Percentiles rank a stretch among this genome's conserved stretches.
Evolutionary conservation across 1,140 invertebrate species (phyloP).

Genomic region (Trachymyrmex septentrionalis): DNA sequence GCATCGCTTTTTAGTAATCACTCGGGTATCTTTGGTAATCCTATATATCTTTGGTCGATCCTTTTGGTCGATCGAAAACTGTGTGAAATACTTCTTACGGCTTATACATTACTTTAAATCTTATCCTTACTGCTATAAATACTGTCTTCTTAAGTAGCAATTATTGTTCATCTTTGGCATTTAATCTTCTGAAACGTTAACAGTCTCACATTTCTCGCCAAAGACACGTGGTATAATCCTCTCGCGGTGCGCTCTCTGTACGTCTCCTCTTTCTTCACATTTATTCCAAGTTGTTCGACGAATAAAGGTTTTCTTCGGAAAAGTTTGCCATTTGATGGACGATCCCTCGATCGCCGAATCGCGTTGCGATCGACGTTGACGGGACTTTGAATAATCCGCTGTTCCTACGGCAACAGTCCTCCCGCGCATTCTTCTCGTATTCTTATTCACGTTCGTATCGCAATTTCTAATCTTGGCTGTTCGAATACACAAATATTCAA

Average conservation of each 20-base stretch:
- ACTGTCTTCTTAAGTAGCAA: conserved; percentile 23
- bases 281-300: not conserved
- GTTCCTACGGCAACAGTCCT: not conserved
- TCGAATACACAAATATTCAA: not conserved
- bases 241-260: not conserved
- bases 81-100: not conserved
- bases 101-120: not conserved
- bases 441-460: not conserved
- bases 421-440: conserved; percentile 48
- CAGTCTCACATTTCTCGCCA: not conserved
- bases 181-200: not conserved
- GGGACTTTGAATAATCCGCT: conserved; percentile 32
- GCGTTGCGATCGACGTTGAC: conserved; percentile 15
- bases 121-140: conserved; percentile 22
- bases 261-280: not conserved
- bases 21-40: not conserved
- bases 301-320: not conserved
- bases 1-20: not conserved
- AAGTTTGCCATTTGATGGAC: not conserved
- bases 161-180: conserved; percentile 29
- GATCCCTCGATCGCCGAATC: not conserved
- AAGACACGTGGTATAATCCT: conserved; percentile 1
- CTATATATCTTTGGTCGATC: not conserved
- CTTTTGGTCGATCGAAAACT: not conserved
- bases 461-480: not conserved